Evolutionary conservation across 1,140 invertebrate species (phyloP), one percentile per base, ranked within the genome.

Genomic region (Archegozetes longisetosus): DNA sequence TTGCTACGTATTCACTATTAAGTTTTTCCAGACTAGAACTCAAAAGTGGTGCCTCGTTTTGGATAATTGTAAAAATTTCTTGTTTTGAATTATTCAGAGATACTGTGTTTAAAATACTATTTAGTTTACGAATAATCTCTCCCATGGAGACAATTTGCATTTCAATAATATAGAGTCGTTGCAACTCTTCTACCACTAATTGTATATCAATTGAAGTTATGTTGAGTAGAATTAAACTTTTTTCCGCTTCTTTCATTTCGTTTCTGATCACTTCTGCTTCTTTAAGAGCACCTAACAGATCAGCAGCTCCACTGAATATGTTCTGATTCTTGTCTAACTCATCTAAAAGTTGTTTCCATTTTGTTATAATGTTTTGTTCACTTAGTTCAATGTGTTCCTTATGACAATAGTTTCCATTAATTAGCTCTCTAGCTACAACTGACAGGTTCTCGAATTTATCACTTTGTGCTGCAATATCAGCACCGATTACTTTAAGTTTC

Each of bases 401-500:
- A 14, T 84, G 84, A 69, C 94, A 87, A 72, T 95, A 98, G 64
- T 88, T 86, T 72, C 96, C 93, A 47, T 80, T 76, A 1, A 92
- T 83, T 48, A 98, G 74, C 69, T 96, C 91, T 55, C 85, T 82
- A 0, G 86, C 86, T 85, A 95, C 90, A 62, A 84, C 84, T 0
- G 84, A 87, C 13, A 98, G 76, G 71, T 94, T 86, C 65, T 90
- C 83, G 71, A 98, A 96, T 9, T 94, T 79, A 70, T 97, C 92
- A 70, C 91, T 79, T 68, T 81, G 76, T 3, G 93, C 87, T 29
- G 94, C 73, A 61, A 98, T 97, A 70, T 99, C 94, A 0, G 93
- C 93, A 65, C 86, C 89, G 54, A 99, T 94, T 23, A 93, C 94
- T 74, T 98, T 92, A 70, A 98, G 91, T 71, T 98, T 98, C 74